Evolutionary conservation across 1,140 invertebrate species (phyloP).

Genomic region (Watersipora subatra): DNA sequence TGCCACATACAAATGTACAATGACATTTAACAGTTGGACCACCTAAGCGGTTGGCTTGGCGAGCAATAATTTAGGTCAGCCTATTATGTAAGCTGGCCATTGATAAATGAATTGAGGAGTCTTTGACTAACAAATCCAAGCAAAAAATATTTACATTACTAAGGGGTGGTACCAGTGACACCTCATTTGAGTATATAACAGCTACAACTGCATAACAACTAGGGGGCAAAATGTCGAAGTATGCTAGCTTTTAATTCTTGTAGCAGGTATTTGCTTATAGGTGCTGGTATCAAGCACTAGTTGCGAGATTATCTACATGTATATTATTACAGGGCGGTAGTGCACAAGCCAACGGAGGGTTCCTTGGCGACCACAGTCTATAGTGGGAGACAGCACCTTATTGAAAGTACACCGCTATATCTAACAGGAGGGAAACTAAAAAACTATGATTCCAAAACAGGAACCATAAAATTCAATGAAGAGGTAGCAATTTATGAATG

Average conservation of each 20-base stretch:
- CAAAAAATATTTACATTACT: too few species aligned
- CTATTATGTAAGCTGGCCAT: too few species aligned
- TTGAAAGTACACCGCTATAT: conserved; percentile 24
- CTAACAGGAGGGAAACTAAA: conserved; percentile 25
- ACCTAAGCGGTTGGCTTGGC: too few species aligned
- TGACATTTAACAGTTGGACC: too few species aligned
- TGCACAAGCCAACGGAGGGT: conserved; percentile 17
- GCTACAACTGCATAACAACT: neutral
- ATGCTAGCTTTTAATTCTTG: neutral
- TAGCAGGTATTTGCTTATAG: neutral
- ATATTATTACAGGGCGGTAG: neutral
- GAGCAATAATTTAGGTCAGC: too few species aligned
- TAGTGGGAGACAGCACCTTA: conserved; percentile 22
- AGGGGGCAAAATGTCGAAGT: neutral
- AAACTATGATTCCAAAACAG: conserved; percentile 20
- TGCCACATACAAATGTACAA: too few species aligned
- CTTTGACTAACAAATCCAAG: too few species aligned
- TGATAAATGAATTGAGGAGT: too few species aligned
- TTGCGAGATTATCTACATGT: neutral
- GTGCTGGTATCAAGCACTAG: neutral
- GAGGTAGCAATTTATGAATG: too few species aligned
- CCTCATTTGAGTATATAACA: neutral
- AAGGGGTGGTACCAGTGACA: neutral
- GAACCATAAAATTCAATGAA: conserved; percentile 12
- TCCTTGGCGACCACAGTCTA: conserved; percentile 19